Base-by-base conservation (phyloP, 2,113 vertebrate species). In the Thryonomys swinderianus region DNA sequence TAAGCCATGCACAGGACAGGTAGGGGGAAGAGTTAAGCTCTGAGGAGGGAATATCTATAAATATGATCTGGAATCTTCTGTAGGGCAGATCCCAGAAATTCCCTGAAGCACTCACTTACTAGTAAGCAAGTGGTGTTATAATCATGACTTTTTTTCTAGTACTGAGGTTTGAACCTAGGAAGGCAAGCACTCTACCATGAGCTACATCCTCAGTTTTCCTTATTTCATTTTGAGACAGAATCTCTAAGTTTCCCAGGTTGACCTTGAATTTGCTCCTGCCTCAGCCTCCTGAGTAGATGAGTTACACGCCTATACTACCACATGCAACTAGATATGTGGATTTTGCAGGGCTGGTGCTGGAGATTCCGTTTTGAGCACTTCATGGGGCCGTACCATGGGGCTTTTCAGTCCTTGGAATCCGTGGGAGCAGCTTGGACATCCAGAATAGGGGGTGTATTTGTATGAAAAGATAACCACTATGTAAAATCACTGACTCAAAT, bases 401-500 rank as follows among this genome's bases (percentile, higher is more conserved):
- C 9, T 42, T 73, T 92, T 84, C 42, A 81, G 78, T 45, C 55
- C 79, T 67, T 62, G 61, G 55, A 51, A 21, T 67, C 32, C 48
- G 48, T 45, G 27, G 9, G 27, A 94, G 23, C 14, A 18, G n/a
- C 82, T 55, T 85, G 59, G 48, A 76, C 34, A 62, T 53, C 34
- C n/a, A 67, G 61, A 61, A 17, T 74, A 2, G 11, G 57, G 34
- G 48, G 51, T 14, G 21, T 12, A 57, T 4, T 13, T 40, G 55
- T 61, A 37, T 42, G 20, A 34, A 89, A 71, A 57, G 89, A 51
- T 48, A 90, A 62, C 32, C 6, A 37, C n/a, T 18, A 0, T 40
- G 40, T 91, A 48, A 64, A 95, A 66, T 80, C 62, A 85, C 37
- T 4, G 34, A 95, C 81, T 84, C 76, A 69, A 51, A 51, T 51